Conservation (phyloP, 1,140 invertebrate genomes). For the Idris sp. region DNA sequence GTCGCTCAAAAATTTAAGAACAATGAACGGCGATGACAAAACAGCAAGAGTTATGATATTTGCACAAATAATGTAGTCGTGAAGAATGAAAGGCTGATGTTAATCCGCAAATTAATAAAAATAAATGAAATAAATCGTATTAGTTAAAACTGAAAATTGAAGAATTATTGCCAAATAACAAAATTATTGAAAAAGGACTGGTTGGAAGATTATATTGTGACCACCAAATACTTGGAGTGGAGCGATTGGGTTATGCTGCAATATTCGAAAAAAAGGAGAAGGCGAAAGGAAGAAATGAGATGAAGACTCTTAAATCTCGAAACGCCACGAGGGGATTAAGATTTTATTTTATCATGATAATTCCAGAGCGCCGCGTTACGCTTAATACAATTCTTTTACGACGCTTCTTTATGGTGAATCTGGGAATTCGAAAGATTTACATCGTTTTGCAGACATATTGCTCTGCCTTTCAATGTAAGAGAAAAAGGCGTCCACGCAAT, state of each 20-base stretch:
- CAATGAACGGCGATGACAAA: conserved; percentile 18
- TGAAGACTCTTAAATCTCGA: conserved; percentile 68
- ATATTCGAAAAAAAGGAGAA: no score
- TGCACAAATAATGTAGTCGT: conserved; percentile 13
- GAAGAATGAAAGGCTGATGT: conserved; percentile 1
- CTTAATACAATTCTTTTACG: conserved; percentile 74
- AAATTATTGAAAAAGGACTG: no score
- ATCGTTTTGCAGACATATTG: conserved; percentile 61
- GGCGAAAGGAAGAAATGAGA: conserved; percentile 36
- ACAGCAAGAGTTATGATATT: conserved; percentile 29
- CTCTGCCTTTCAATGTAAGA: conserved; percentile 23
- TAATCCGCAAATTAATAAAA: no score
- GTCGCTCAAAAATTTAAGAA: conserved; percentile 32
- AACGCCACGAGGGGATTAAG: conserved; percentile 68
- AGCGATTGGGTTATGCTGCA: no score
- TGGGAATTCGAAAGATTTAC: conserved; percentile 64
- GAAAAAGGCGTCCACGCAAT: conserved; percentile 34
- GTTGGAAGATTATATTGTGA: no score
- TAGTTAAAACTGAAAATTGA: no score
- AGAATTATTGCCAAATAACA: no score
- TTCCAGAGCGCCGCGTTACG: conserved; percentile 63
- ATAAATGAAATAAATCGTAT: no score
- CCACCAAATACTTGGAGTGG: conserved; percentile 40
- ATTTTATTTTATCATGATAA: conserved; percentile 74
- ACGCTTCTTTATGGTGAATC: conserved; percentile 66